A percentile compares a stretch with the other conserved stretches of the same genome.
Evolutionary conservation across 92 coral and sea anemone genomes (phyloP).

Genomic region (Porites lobata): DNA sequence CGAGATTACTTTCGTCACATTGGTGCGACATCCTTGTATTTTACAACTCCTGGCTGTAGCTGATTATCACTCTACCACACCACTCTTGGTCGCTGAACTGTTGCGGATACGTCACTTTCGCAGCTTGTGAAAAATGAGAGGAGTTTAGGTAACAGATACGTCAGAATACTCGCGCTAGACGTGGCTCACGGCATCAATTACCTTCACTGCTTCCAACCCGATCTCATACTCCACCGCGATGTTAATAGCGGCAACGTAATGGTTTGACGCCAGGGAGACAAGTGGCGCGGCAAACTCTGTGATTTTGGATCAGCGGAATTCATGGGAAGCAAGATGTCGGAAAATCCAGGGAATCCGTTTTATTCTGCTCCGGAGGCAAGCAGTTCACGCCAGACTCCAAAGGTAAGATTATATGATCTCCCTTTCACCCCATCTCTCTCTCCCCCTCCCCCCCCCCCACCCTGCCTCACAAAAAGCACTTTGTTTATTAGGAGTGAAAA

Average conservation of each 20-base stretch:
- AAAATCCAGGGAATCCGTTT: constrained; percentile 90
- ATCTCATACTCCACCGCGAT: constrained; percentile 93
- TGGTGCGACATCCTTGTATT: constrained; percentile 84
- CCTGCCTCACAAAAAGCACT: too few relatives aligned
- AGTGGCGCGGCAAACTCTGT: constrained; percentile 91
- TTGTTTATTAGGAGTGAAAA: neutral
- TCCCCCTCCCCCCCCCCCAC: too few relatives aligned
- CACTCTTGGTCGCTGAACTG: constrained; percentile 76
- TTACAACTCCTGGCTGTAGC: constrained; percentile 87
- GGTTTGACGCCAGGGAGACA: constrained; percentile 92
- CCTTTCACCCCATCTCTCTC: neutral
- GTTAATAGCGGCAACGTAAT: constrained; percentile 87
- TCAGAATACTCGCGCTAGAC: constrained; percentile 78
- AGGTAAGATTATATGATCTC: constrained; percentile 58
- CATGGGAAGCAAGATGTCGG: constrained; percentile 79
- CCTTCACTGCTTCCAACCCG: constrained; percentile 85
- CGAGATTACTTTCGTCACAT: constrained; percentile 86
- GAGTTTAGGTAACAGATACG: constrained; percentile 65
- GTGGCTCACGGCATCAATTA: constrained; percentile 85
- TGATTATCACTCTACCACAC: constrained; percentile 72
- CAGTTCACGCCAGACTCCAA: constrained; percentile 72
- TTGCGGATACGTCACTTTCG: constrained; percentile 88
- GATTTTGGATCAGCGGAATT: constrained; percentile 98
- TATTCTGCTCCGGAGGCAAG: constrained; percentile 93
- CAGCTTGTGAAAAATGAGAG: constrained; percentile 61